Conservation (phyloP, 2,888 invertebrate species). For the Heteropelma amictum region DNA sequence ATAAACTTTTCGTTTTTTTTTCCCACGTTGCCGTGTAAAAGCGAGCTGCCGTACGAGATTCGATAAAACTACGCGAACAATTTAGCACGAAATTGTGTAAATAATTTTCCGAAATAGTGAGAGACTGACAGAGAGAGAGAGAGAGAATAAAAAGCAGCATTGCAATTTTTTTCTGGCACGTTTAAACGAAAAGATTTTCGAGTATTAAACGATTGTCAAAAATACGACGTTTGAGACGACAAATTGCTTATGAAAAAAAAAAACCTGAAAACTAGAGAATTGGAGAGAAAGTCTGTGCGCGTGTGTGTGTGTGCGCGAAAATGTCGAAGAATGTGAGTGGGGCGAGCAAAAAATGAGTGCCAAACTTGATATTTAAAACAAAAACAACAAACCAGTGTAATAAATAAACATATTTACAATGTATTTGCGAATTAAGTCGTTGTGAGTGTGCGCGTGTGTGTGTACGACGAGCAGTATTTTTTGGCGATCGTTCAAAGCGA, state of each 20-base stretch:
- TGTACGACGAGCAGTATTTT: conserved; percentile 74
- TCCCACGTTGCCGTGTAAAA: too few species aligned
- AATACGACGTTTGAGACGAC: background rate
- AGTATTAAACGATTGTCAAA: conserved; percentile 2
- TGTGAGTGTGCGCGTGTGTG: conserved; percentile 63
- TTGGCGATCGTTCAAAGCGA: conserved; percentile 73
- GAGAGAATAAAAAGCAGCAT: too few species aligned
- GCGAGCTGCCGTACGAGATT: too few species aligned
- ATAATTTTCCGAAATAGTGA: too few species aligned
- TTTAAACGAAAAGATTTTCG: conserved; percentile 13
- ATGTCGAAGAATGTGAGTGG: conserved; percentile 41
- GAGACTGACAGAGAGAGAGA: background rate
- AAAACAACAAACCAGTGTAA: conserved; percentile 66
- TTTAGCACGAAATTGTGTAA: too few species aligned
- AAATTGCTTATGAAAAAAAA: background rate
- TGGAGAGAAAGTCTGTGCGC: conserved; percentile 13
- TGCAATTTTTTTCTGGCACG: too few species aligned
- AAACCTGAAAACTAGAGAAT: background rate
- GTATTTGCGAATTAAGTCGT: conserved; percentile 68
- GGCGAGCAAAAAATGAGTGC: conserved; percentile 69
- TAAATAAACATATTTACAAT: conserved; percentile 67
- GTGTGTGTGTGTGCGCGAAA: conserved; percentile 37
- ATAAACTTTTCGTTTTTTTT: too few species aligned
- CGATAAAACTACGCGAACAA: too few species aligned
- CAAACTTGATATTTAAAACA: conserved; percentile 71